Conservation (phyloP, 2,113 vertebrate species). For the Fulmarus glacialis region DNA sequence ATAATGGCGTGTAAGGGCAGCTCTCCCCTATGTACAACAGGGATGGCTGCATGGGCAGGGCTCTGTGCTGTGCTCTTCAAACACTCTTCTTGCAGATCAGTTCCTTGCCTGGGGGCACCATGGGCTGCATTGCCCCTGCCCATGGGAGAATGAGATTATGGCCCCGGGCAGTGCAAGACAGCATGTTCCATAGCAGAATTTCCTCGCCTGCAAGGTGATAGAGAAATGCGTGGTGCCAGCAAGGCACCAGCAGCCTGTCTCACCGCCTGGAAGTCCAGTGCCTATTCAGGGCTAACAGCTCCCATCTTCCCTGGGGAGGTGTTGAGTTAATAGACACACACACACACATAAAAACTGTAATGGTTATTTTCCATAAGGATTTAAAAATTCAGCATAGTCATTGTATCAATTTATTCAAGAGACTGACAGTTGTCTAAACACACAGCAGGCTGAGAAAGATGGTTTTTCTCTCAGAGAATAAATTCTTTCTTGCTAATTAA, state of each 20-base stretch:
- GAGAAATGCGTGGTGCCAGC: not conserved
- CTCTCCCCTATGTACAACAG: too few species aligned
- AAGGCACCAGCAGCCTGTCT: not conserved
- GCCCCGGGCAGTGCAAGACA: not conserved
- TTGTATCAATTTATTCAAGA: not conserved
- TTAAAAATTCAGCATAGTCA: not conserved
- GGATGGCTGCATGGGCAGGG: not conserved
- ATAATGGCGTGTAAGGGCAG: rapidly evolving
- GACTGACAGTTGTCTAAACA: not conserved
- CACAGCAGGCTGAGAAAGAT: not conserved
- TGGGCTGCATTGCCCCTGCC: not conserved
- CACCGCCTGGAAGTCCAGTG: not conserved
- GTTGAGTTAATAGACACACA: not conserved
- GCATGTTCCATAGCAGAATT: not conserved
- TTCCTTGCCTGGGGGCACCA: not conserved
- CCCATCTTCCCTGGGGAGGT: not conserved
- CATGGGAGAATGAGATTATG: not conserved
- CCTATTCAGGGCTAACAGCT: not conserved
- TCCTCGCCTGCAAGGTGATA: too few species aligned
- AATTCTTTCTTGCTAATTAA: not conserved
- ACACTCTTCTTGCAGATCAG: not conserved
- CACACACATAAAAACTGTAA: not conserved
- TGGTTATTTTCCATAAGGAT: not conserved
- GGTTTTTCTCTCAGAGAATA: not conserved
- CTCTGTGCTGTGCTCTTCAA: not conserved